Base-by-base conservation (phyloP, 2,888 invertebrate species). In the Lasioglossum figueresi region DNA sequence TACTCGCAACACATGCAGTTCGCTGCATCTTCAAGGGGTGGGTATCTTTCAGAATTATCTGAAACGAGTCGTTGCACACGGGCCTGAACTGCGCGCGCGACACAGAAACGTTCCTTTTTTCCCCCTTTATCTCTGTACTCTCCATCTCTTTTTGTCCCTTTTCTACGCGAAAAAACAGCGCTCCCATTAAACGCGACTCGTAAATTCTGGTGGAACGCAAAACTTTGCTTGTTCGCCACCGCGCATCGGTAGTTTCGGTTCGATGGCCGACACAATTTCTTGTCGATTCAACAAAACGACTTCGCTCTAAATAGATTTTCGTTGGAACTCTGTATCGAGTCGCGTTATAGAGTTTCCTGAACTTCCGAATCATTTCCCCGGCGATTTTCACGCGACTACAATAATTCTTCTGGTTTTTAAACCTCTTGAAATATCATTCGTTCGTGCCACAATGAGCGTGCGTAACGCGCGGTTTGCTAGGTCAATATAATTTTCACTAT, bases 1-100 rank as follows among this genome's bases (percentile, higher is more conserved):
- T 97, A 97, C 93, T 96, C 97, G 0, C 96, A 96, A 79, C 95
- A 96, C 81, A 94, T 97, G 91, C 96, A 96, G 90, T 96, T 97
- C 88, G 97, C 97, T 87, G 96, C 96, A 12, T 96, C 97, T 0
- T 96, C 97, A n/a, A 96, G 96, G 91, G 97, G 97, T 97, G 93
- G 95, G 92, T 90, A 68, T 74, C 59, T 75, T 66, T 81, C 79
- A 40, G 56, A 68, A 80, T 80, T 82, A 82, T 66, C 68, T 56
- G 74, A 78, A 66, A 76, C 75, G 34, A 72, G 14, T 73, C 48
- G 76, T 48, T 43, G 66, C 23, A 16, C 52, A 19, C 52, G 37
- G 34, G 59, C 48, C 68, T 34, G 48, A 48, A 40, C 63, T 23
- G n/a, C 63, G 72, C 34, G 31, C 59, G 73, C 56, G 52, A 72